Base-by-base conservation (phyloP, 2,888 invertebrate genomes). In the Halictus ligatus region DNA sequence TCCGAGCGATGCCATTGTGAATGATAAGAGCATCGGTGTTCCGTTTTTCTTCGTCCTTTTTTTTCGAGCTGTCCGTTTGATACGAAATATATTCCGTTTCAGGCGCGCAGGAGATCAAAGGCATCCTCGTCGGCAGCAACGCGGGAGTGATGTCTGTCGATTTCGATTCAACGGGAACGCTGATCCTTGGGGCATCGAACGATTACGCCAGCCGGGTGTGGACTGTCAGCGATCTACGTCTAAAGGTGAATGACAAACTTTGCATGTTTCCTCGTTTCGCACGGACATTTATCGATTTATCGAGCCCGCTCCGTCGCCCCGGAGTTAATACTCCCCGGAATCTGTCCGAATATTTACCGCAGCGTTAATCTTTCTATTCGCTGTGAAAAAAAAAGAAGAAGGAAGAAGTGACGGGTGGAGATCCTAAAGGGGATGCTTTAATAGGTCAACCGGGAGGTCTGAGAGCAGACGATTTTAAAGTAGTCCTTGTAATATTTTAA, bases 151-250 rank as follows among this genome's bases (percentile, higher is more conserved):
- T 99, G 97, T 98, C 99, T 0, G 97, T 99, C 84, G 99, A 99
- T 95, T 99, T 99, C 95, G 99, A 99, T 95, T 96, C 97, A 67
- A 98, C 99, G 82, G 99, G 99, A 79, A 97, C 97, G 18, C 96
- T 97, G 93, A 96, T 99, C 85, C 96, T 99, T 80, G 99, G 98
- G 25, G 98, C 99, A 74, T 99, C 99, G 71, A 99, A 99, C 95
- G 99, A 99, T 96, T 99, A 98, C 95, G 99, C 99, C 29, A 98
- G 98, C 94, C 97, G 99, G 85, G 98, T 99, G 84, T 99, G 99
- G 99, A 98, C 98, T 15, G 97, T 99, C 78, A 96, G 96, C 90
- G 99, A 99, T 95, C 98, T 98, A 95, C 97, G 99, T 94, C 96
- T 99, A 95, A 97, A 98, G 97, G 99, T 98, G 95, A 97, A 97